These are phyloP conservation scores for Rhea americana DNA, from an alignment of 2,113 vertebrate species.

Conservation along the genomic window DNA sequence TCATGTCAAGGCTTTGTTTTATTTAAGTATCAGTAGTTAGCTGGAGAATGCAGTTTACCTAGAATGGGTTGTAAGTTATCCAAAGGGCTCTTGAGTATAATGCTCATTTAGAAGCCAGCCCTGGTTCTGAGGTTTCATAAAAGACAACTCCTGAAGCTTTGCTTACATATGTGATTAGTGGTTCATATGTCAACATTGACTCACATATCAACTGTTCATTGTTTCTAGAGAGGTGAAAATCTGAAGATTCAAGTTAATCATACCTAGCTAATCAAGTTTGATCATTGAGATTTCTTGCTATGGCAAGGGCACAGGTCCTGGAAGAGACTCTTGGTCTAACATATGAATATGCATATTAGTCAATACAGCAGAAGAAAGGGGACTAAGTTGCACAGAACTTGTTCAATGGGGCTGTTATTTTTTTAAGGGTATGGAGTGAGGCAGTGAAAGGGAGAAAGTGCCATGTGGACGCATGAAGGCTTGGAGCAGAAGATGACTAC, in stretches of 20 bases:
- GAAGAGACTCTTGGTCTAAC: background rate
- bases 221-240: background rate
- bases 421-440: accelerated
- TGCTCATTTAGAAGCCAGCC: background rate
- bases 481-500: background rate
- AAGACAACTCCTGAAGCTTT: background rate
- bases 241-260: background rate
- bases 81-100: background rate
- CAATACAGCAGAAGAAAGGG: background rate
- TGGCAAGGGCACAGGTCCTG: background rate
- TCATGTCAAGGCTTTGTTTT: background rate
- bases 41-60: background rate
- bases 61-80: background rate
- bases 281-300: background rate
- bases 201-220: accelerated
- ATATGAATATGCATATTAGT: background rate
- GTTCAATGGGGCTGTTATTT: background rate
- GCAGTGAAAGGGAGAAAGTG: background rate
- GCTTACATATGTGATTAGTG: background rate
- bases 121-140: background rate
- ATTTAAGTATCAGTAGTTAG: background rate
- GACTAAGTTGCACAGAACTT: background rate
- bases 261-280: background rate
- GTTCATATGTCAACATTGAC: background rate
- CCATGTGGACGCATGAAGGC: background rate